Conservation (phyloP, 2,888 invertebrate species). For the Mycogona germanica region DNA sequence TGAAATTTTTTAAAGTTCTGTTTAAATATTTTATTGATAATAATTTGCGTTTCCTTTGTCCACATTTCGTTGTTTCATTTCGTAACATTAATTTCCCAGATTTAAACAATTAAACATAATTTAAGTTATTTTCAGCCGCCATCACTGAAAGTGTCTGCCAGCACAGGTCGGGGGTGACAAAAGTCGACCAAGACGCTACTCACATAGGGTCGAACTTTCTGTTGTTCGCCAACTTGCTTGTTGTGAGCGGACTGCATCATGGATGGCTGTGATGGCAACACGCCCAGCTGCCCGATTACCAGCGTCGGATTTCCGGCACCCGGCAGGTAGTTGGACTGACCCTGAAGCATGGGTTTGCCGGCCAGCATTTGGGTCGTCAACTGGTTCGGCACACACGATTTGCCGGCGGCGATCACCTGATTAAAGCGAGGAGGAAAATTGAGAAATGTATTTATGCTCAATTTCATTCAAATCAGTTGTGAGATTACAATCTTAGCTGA, state of each 20-base stretch:
- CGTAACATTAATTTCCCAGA: too few relatives aligned
- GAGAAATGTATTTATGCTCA: not conserved
- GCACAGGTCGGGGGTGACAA: not conserved
- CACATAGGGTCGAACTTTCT: slow-evolving; percentile 26
- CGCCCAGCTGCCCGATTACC: slow-evolving; percentile 44
- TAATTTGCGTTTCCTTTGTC: too few relatives aligned
- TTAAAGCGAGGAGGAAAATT: not conserved
- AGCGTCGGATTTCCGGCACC: slow-evolving; percentile 31
- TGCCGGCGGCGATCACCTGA: slow-evolving; percentile 67
- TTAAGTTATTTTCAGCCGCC: too few relatives aligned
- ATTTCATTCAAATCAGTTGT: not conserved
- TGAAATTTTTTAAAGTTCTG: too few relatives aligned
- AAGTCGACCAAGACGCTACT: slow-evolving; percentile 14
- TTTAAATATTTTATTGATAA: too few relatives aligned
- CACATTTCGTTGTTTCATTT: too few relatives aligned
- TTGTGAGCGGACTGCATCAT: slow-evolving; percentile 49
- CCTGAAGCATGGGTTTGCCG: slow-evolving; percentile 54
- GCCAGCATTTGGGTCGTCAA: slow-evolving; percentile 70
- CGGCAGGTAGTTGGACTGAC: slow-evolving; percentile 52
- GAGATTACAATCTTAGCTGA: slow-evolving; percentile 15
- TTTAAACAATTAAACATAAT: too few relatives aligned
- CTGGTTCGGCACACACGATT: slow-evolving; percentile 64
- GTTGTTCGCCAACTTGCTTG: slow-evolving; percentile 23
- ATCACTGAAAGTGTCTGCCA: too few relatives aligned
- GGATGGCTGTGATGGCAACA: slow-evolving; percentile 56